Percentiles rank a stretch among this genome's conserved stretches.
phyloP scores from a whole-genome alignment of 2,888 invertebrate genomes.

The Peribatodes rhomboidaria region DNA sequence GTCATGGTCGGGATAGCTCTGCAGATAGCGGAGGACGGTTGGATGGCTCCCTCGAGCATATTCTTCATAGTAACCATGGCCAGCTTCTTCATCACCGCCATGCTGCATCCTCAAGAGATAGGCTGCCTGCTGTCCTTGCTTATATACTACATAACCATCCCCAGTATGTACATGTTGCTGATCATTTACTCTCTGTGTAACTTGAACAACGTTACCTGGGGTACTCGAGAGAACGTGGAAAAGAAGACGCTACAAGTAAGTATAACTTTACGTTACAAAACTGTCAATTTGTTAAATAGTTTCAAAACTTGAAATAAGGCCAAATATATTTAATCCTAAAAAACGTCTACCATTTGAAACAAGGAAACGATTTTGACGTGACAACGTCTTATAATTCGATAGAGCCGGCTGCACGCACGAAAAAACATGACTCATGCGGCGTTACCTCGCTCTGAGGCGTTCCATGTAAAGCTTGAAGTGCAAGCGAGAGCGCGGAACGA shows the following conservation, averaged over 20 bases:
- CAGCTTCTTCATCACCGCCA: constrained; percentile 88
- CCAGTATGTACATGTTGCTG: constrained; percentile 97
- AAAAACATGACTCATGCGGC: too few species aligned
- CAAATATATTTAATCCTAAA: too few species aligned
- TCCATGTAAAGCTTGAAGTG: too few species aligned
- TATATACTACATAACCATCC: constrained; percentile 95
- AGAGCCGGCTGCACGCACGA: too few species aligned
- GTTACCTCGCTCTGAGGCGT: too few species aligned
- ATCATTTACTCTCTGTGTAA: constrained; percentile 97
- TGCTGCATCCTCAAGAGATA: constrained; percentile 93
- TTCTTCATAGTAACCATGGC: constrained; percentile 92
- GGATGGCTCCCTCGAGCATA: constrained; percentile 93
- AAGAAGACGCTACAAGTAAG: constrained; percentile 76
- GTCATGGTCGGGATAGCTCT: constrained; percentile 93
- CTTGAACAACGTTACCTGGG: constrained; percentile 97
- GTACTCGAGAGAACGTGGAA: constrained; percentile 92
- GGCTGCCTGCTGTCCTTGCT: constrained; percentile 90
- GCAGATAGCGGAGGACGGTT: constrained; percentile 92
- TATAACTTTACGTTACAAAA: constrained; percentile 4
- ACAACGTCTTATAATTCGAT: too few species aligned
- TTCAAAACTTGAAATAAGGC: too few species aligned
- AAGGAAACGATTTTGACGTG: too few species aligned
- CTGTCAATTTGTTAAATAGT: too few species aligned
- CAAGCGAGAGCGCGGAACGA: too few species aligned
- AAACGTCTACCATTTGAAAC: too few species aligned